Percentiles rank a stretch among this genome's conserved stretches.
phyloP scores from a whole-genome alignment of 2,888 invertebrate species.

The Rhodophaea formosa region DNA sequence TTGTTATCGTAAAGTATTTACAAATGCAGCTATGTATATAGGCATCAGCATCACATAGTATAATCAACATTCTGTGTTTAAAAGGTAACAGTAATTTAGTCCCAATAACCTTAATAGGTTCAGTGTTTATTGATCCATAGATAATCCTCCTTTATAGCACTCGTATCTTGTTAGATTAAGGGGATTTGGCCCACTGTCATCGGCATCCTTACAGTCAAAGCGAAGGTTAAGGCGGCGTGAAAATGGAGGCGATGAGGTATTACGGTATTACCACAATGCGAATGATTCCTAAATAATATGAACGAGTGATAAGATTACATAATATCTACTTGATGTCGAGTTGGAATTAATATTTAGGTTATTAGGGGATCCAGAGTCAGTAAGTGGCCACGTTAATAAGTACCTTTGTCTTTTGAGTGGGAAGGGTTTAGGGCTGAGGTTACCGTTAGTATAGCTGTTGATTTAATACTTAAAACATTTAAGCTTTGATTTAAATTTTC shows the following conservation, averaged over 20 bases:
- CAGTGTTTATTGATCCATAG: constrained; percentile 41
- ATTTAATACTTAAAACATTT: too few species aligned
- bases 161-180: constrained; percentile 49
- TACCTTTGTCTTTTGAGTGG: too few species aligned
- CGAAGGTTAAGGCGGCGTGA: not conserved
- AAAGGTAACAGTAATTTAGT: not conserved
- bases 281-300: not conserved
- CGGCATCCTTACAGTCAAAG: constrained; percentile 29
- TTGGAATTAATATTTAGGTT: not conserved
- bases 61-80: not conserved
- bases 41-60: too few species aligned
- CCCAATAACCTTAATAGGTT: not conserved
- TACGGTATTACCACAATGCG: not conserved
- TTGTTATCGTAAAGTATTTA: too few species aligned
- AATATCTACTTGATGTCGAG: too few species aligned
- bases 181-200: constrained; percentile 41
- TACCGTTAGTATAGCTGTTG: too few species aligned
- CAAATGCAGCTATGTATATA: too few species aligned
- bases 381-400: too few species aligned
- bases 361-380: not conserved
- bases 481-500: too few species aligned
- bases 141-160: constrained; percentile 38
- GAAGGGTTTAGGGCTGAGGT: too few species aligned
- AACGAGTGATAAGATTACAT: not conserved
- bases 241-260: not conserved